These are phyloP conservation scores for Parelbella ahira DNA, from an alignment of 2,888 invertebrate genomes.

Conservation along the genomic window DNA sequence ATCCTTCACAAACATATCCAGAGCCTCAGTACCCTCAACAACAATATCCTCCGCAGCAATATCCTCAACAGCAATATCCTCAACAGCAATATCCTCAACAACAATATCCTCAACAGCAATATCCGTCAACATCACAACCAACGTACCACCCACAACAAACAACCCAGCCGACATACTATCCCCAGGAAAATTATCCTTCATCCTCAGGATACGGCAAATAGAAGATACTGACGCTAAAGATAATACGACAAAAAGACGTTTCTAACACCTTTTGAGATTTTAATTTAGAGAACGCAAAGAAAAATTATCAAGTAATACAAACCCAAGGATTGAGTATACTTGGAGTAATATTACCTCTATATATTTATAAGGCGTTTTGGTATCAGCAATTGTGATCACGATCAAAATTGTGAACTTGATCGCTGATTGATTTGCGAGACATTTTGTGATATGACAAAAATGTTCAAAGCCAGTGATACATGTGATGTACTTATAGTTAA, in stretches of 20 bases:
- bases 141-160: constrained; percentile 2
- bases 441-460: constrained; percentile 32
- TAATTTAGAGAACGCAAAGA: constrained; percentile 1
- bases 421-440: constrained; percentile 39
- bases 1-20: constrained; percentile 30
- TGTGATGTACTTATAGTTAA: constrained; percentile 36
- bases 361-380: constrained; percentile 16
- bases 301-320: constrained; percentile 11
- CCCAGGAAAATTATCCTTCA: constrained; percentile 28
- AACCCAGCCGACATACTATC: constrained; percentile 23
- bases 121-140: constrained; percentile 25
- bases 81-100: constrained; percentile 34
- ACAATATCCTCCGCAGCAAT: constrained; percentile 25
- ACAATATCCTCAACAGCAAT: constrained; percentile 25
- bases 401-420: constrained; percentile 66
- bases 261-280: constrained; percentile 11
- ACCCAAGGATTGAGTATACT: constrained; percentile 21
- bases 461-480: constrained; percentile 33
- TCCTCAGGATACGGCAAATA: constrained; percentile 27
- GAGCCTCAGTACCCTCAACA: constrained; percentile 28
- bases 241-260: constrained; percentile 10
- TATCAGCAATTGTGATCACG: constrained; percentile 64
- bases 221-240: constrained; percentile 1
- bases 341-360: constrained; percentile 18
- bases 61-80: constrained; percentile 30